Conservation (phyloP, 1,140 invertebrate genomes). For the Lutraria rhynchaena region DNA sequence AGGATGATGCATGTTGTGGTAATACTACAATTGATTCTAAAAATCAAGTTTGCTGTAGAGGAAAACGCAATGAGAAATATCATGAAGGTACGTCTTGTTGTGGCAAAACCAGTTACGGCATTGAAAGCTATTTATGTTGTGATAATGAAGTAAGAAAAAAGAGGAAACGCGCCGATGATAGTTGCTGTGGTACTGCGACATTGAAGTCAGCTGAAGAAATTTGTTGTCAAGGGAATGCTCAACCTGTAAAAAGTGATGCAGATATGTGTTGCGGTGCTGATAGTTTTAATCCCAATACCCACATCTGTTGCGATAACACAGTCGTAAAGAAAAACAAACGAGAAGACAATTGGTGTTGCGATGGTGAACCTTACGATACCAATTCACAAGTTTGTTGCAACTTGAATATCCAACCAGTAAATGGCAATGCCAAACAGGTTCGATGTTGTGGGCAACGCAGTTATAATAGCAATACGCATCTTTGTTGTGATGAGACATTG, state of each 20-base stretch:
- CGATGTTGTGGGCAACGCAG: constrained; percentile 25
- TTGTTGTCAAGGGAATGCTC: constrained; percentile 27
- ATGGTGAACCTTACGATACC: background rate
- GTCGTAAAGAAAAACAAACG: background rate
- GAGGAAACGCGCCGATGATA: background rate
- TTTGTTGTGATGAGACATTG: constrained; percentile 26
- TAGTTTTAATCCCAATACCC: constrained; percentile 6
- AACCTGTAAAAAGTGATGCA: background rate
- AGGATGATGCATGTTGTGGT: constrained; percentile 41
- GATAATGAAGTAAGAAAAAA: constrained; percentile 19
- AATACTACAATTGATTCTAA: constrained; percentile 26
- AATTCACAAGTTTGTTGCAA: constrained; percentile 23
- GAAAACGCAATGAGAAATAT: background rate
- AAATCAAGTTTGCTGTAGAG: constrained; percentile 1
- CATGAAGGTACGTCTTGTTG: constrained; percentile 20
- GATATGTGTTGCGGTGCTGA: constrained; percentile 8
- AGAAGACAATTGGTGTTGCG: constrained; percentile 38
- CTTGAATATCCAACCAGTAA: background rate
- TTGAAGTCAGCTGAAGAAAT: constrained; percentile 8
- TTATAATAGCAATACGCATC: constrained; percentile 1
- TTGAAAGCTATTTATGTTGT: constrained; percentile 19
- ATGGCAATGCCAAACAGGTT: background rate
- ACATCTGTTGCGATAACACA: constrained; percentile 15
- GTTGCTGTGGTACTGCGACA: constrained; percentile 34
- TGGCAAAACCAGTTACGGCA: constrained; percentile 25